phyloP scores from a whole-genome alignment of 2,888 invertebrate genomes.

The Lissonota sp. region DNA sequence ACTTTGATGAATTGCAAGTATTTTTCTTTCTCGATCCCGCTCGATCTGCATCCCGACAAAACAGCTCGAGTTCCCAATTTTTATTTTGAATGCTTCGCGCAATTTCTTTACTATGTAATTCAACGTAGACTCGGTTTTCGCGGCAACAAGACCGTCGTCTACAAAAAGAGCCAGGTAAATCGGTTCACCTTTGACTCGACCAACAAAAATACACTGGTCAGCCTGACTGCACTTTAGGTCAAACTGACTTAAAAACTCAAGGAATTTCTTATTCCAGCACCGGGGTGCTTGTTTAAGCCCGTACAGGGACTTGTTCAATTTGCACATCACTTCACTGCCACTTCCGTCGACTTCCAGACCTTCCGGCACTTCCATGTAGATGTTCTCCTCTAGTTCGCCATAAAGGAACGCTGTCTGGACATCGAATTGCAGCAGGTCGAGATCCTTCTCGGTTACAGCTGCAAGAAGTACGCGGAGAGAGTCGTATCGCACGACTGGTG shows the following conservation, averaged over 20 bases:
- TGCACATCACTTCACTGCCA: slow-evolving; percentile 34
- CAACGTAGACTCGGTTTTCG: slow-evolving; percentile 22
- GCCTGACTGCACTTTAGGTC: slow-evolving; percentile 21
- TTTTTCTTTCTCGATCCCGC: slow-evolving; percentile 54
- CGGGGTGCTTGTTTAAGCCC: slow-evolving; percentile 60
- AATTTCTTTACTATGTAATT: slow-evolving; percentile 35
- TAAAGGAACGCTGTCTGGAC: slow-evolving; percentile 65
- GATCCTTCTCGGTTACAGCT: slow-evolving; percentile 54
- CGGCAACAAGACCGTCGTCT: slow-evolving; percentile 38
- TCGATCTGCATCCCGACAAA: slow-evolving; percentile 62
- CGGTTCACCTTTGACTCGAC: slow-evolving; percentile 22
- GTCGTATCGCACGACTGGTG: slow-evolving; percentile 57
- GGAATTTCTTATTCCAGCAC: slow-evolving; percentile 58
- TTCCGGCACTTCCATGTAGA: slow-evolving; percentile 60
- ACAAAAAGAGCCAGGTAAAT: slow-evolving; percentile 49
- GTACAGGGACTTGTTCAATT: slow-evolving; percentile 50
- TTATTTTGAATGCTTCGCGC: slow-evolving; percentile 58
- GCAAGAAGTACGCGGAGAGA: slow-evolving; percentile 56
- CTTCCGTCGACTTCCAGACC: slow-evolving; percentile 31
- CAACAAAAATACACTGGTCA: slow-evolving; percentile 50
- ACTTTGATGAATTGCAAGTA: slow-evolving; percentile 61
- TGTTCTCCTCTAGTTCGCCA: slow-evolving; percentile 59
- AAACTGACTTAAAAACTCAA: slow-evolving; percentile 3
- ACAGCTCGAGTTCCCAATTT: slow-evolving; percentile 48
- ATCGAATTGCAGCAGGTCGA: slow-evolving; percentile 64